Base-by-base conservation (phyloP, 2,888 invertebrate species). In the Coelopa pilipes region DNA sequence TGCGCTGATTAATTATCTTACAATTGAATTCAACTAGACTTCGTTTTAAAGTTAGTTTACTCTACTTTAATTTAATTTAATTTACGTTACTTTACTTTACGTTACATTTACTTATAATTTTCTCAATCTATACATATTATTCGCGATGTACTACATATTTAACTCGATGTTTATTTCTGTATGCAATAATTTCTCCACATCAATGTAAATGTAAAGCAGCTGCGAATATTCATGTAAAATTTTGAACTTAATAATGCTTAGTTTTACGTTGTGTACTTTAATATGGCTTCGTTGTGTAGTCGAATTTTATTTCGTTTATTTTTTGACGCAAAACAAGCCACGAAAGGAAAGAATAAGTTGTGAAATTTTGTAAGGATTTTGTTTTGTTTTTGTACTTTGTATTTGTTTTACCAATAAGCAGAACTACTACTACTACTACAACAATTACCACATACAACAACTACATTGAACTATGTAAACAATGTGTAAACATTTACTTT, bases 401-500 rank as follows among this genome's bases (percentile, higher is more conserved):
- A 34, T 34, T 34, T 34, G 34, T 34, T 34, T 34, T 34, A 34
- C 34, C 2, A 34, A 34, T 34, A 34, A 34, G 34, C 2, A 34
- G 34, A 34, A 34, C 34, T 34, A 34, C 34, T 34, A 34, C 34
- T 45, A 65, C 10, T 24, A 66, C 66, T 15, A 15, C 19, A 13
- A 66, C 19, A 66, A 66, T 50, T 19, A 17, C 24, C 49, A 50
- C 15, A 72, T 63, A 50, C 53, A 63, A 65, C 55, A 72, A 72
- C 50, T 62, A 15, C 11, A 21, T 34, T 34, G 34, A 34, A 34
- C 34, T 57, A 62, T 53, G 62, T 63, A 15, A 60, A 59, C 17
- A 47, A 49, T 70, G 24, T 67, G 49, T 60, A 47, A 70, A 70
- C 53, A 65, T 71, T 71, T 65, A 71, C 55, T 71, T 87, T 86